Base-by-base conservation (phyloP, 2,888 invertebrate genomes). In the Idaea dimidiata region DNA sequence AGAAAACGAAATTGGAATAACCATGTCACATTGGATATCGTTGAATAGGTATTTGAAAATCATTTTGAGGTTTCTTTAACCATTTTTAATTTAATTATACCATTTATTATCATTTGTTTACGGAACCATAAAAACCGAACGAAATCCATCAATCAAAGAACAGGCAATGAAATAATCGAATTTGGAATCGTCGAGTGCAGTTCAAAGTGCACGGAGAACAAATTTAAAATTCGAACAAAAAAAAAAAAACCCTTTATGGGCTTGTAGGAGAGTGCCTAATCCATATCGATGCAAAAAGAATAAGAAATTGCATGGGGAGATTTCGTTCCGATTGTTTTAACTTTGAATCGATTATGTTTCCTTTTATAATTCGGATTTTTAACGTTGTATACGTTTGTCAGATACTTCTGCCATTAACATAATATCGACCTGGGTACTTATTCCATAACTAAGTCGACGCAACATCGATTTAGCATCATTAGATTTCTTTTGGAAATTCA, bases 121-220 rank as follows among this genome's bases (percentile, higher is more conserved):
- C n/a, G n/a, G n/a, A n/a, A n/a, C n/a, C n/a, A n/a, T n/a, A 81
- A 84, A 86, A 82, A 68, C 67, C 67, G 77, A 82, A 84, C 79
- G 77, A 82, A 84, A 86, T 82, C 81, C 88, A 88, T 89, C 91
- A 91, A 92, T 91, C 91, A 90, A 88, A 91, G 90, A 86, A 87
- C 84, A 80, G 84, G 84, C 82, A 85, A 87, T 85, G 87, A 83
- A 85, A 88, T 90, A 89, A 90, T 90, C 89, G 86, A 87, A 89
- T 90, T 87, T 82, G 81, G 83, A 83, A 88, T 86, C 86, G 85
- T 81, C 82, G 87, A 87, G 86, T 81, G 85, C 85, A 83, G 87
- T 83, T 86, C 89, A 90, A 91, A 91, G 88, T 80, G 88, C 82
- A 83, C 56, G 17, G 17, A 54, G 80, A 84, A 87, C 88, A 87